phyloP scores from a whole-genome alignment of 2,888 invertebrate genomes.

The Ametastegia equiseti region DNA sequence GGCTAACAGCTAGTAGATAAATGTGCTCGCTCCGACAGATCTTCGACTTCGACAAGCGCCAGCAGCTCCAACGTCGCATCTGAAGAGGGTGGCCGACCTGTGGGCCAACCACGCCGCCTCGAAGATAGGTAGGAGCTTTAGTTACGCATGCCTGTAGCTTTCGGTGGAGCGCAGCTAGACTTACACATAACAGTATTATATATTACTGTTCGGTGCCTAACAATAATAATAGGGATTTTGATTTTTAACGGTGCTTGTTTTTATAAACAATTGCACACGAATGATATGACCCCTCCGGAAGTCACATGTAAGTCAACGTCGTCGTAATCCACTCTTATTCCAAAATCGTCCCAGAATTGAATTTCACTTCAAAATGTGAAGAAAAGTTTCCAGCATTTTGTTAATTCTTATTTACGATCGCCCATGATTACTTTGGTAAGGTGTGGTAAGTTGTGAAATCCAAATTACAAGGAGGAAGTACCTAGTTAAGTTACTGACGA shows the following conservation, averaged over 20 bases:
- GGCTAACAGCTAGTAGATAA: conserved; percentile 66
- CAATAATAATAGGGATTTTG: conserved; percentile 4
- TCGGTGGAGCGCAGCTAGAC: background rate
- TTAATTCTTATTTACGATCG: too few species aligned
- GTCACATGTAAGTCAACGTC: too few species aligned
- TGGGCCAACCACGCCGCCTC: conserved; percentile 55
- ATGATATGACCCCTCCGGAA: too few species aligned
- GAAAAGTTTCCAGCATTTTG: too few species aligned
- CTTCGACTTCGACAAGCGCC: conserved; percentile 60
- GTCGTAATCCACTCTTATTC: too few species aligned
- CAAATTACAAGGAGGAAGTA: background rate
- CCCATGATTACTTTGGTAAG: background rate
- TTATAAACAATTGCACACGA: conserved; percentile 53
- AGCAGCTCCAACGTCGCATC: conserved; percentile 60
- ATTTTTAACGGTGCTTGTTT: conserved; percentile 49
- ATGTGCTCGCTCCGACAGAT: conserved; percentile 71
- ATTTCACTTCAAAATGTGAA: too few species aligned
- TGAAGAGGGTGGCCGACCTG: conserved; percentile 64
- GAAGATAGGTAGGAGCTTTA: conserved; percentile 64
- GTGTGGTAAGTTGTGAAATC: background rate
- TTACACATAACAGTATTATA: background rate
- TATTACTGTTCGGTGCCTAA: background rate
- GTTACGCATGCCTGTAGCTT: conserved; percentile 46
- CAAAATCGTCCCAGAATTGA: too few species aligned
- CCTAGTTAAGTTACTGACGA: conserved; percentile 2